Percentiles rank a stretch among this genome's conserved stretches.
Conservation (phyloP, 2,888 invertebrate genomes). For the Balanococcus diminutus region DNA sequence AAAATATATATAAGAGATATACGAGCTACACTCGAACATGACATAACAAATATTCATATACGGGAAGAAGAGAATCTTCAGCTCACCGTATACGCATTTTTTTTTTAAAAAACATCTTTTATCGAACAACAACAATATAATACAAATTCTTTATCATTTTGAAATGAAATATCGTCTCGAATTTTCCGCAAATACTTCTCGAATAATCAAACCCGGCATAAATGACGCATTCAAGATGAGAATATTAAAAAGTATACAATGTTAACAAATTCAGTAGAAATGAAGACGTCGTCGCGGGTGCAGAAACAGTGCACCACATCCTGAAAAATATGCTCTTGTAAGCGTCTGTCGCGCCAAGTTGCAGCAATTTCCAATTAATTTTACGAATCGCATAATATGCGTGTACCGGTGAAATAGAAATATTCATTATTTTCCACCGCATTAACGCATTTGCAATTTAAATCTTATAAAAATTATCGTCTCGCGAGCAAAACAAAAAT, state of each 20-base stretch:
- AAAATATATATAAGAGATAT: neutral
- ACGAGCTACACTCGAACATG: neutral
- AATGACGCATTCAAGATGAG: neutral
- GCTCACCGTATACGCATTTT: neutral
- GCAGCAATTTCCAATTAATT: slow-evolving; percentile 10
- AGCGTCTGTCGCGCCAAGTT: neutral
- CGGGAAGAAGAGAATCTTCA: neutral
- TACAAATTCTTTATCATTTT: neutral
- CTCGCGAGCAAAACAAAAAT: neutral
- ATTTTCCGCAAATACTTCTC: slow-evolving; percentile 1
- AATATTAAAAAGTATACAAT: neutral
- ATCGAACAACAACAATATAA: slow-evolving; percentile 5
- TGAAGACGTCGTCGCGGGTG: neutral
- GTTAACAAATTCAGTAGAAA: neutral
- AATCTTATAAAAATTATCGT: slow-evolving; percentile 12
- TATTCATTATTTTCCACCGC: slow-evolving; percentile 27
- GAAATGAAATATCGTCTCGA: slow-evolving; percentile 12
- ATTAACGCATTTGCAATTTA: slow-evolving; percentile 28
- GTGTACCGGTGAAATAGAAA: neutral
- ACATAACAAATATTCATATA: neutral
- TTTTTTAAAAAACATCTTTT: neutral
- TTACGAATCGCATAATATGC: neutral
- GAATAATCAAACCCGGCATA: neutral
- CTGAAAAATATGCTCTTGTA: neutral
- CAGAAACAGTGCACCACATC: neutral